A percentile compares a stretch with the other conserved stretches of the same genome.
Evolutionary conservation across 1,140 invertebrate genomes (phyloP).

Genomic region (Trichonephila inaurata): DNA sequence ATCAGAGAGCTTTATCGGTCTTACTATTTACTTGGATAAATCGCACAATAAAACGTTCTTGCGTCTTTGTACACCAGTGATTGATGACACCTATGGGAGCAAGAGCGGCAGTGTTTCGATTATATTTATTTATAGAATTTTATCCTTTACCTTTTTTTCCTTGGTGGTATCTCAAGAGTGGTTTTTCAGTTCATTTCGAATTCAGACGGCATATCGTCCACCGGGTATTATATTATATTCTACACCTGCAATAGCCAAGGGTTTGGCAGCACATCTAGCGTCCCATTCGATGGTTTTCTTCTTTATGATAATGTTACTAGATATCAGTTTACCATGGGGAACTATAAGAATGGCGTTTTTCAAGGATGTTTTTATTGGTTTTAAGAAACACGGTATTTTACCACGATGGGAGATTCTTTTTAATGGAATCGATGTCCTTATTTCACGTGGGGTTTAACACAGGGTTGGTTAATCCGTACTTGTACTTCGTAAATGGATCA

Average conservation of each 20-base stretch:
- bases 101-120: conserved; percentile 6
- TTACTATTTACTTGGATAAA: conserved; percentile 58
- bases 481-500: neutral
- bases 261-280: neutral
- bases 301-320: conserved; percentile 23
- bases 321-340: conserved; percentile 40
- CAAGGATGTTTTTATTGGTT: neutral
- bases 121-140: conserved; percentile 58
- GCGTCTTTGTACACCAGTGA: conserved; percentile 59
- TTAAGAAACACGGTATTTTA: neutral
- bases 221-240: conserved; percentile 61
- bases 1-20: conserved; percentile 46
- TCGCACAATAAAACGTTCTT: conserved; percentile 68
- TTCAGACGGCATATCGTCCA: conserved; percentile 38
- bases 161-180: neutral
- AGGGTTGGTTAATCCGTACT: neutral
- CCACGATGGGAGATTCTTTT: neutral
- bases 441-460: neutral
- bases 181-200: conserved; percentile 47
- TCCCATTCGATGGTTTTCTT: neutral
- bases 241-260: neutral
- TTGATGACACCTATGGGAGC: conserved; percentile 42
- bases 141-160: neutral
- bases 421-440: neutral
- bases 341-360: neutral